Conservation (phyloP, 2,797 vertebrate species). For the Apogon talboti region DNA sequence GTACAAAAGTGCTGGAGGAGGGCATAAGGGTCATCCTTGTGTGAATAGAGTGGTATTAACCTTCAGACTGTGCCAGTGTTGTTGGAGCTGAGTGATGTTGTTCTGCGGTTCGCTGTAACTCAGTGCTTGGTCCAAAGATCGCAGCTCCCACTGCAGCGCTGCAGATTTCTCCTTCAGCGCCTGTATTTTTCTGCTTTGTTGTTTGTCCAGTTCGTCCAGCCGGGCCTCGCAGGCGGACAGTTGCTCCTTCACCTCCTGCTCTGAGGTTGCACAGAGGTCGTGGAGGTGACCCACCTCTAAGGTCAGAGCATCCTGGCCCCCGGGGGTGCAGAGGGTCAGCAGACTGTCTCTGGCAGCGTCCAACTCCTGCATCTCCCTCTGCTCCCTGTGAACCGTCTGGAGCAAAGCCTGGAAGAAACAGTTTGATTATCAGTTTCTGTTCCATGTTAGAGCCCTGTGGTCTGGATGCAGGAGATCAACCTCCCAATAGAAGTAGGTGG, state of each 20-base stretch:
- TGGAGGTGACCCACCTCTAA: constrained; percentile 79
- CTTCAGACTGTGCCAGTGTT: constrained; percentile 82
- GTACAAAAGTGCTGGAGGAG: too few species aligned
- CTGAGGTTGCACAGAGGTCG: constrained; percentile 69
- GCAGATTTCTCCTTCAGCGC: constrained; percentile 69
- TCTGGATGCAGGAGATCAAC: too few species aligned
- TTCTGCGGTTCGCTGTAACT: constrained; percentile 69
- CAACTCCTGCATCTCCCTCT: constrained; percentile 82
- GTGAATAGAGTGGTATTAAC: constrained; percentile 45
- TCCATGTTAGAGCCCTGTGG: too few species aligned
- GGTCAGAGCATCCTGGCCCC: constrained; percentile 75
- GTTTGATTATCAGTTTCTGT: too few species aligned
- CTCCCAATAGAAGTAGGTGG: too few species aligned
- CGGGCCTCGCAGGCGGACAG: constrained; percentile 62
- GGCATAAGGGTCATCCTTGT: too few species aligned
- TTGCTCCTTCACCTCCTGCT: constrained; percentile 66
- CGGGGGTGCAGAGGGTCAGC: constrained; percentile 74
- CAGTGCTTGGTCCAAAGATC: constrained; percentile 76
- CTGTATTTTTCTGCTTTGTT: constrained; percentile 34
- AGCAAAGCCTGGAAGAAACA: constrained; percentile 84
- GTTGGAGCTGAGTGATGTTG: constrained; percentile 77
- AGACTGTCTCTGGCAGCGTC: constrained; percentile 78
- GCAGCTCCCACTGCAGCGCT: constrained; percentile 78
- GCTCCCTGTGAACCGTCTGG: constrained; percentile 80
- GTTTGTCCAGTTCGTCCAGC: constrained; percentile 65